These are phyloP conservation scores for Leucopsar rothschildi DNA, from an alignment of 2,113 vertebrate genomes.

Conservation along the genomic window DNA sequence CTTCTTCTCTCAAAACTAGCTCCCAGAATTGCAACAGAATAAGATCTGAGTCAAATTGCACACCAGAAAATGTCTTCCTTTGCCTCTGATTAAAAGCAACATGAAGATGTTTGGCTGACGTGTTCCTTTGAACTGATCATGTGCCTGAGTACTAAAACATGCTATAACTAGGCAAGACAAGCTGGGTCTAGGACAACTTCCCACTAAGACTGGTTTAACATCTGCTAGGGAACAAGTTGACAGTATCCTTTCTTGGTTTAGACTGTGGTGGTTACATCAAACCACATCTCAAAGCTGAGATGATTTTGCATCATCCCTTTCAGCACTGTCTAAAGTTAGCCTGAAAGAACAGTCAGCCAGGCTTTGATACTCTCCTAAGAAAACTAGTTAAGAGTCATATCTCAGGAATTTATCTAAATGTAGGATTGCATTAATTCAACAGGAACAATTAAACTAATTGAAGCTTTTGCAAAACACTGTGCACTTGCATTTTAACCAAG, in stretches of 20 bases:
- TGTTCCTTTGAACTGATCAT: not conserved
- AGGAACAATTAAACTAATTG: slow-evolving; percentile 9
- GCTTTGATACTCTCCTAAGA: not conserved
- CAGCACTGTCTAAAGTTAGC: not conserved
- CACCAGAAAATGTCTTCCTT: not conserved
- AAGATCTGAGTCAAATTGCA: not conserved
- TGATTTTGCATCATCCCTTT: not conserved
- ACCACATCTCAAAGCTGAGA: not conserved
- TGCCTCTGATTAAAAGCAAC: not conserved
- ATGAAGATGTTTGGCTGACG: not conserved
- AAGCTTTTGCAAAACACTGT: not conserved
- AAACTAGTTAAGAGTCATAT: not conserved
- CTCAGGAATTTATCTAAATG: not conserved
- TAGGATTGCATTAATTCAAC: not conserved
- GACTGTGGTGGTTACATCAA: not conserved
- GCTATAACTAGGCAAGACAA: not conserved
- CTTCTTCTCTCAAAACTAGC: not conserved
- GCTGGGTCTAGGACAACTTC: not conserved
- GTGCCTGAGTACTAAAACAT: not conserved
- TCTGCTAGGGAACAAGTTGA: not conserved
- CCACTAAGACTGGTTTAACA: not conserved
- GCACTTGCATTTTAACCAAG: not conserved
- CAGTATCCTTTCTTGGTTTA: not conserved
- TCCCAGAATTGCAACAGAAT: not conserved
- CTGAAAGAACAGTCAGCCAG: not conserved